A percentile compares a stretch with the other conserved stretches of the same genome.
phyloP scores from a whole-genome alignment of 1,140 invertebrate genomes.

The Wasmannia auropunctata region DNA sequence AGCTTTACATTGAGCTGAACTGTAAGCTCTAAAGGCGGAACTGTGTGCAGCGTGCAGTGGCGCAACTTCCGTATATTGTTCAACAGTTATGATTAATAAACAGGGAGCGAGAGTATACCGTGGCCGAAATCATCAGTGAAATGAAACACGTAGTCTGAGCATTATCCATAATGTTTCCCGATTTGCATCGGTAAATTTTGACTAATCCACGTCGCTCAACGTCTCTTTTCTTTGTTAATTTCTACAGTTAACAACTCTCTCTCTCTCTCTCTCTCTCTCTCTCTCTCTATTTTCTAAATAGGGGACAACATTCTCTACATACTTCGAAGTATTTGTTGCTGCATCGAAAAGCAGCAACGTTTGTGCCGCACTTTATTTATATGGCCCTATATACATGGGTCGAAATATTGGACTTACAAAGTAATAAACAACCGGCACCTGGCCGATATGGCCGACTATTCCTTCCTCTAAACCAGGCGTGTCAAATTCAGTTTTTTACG shows the following conservation, averaged over 20 bases:
- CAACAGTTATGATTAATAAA: conserved; percentile 40
- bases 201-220: background rate
- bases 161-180: background rate
- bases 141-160: background rate
- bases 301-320: background rate
- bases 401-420: conserved; percentile 35
- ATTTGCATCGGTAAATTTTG: background rate
- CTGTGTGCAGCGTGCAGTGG: conserved; percentile 1
- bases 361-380: conserved; percentile 24
- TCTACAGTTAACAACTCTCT: background rate
- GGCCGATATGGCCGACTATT: conserved; percentile 17
- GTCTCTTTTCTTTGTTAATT: background rate
- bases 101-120: background rate
- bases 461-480: background rate
- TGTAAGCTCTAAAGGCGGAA: conserved; percentile 20
- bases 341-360: background rate
- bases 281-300: background rate
- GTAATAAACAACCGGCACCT: conserved; percentile 32
- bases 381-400: background rate
- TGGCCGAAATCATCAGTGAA: background rate
- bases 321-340: background rate
- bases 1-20: conserved; percentile 24
- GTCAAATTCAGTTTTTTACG: conserved; percentile 39
- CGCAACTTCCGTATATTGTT: conserved; percentile 29
- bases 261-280: background rate